A percentile compares a stretch with the other conserved stretches of the same genome.
phyloP scores from a whole-genome alignment of 2,797 vertebrate species.

The Diglossa cyanea region DNA sequence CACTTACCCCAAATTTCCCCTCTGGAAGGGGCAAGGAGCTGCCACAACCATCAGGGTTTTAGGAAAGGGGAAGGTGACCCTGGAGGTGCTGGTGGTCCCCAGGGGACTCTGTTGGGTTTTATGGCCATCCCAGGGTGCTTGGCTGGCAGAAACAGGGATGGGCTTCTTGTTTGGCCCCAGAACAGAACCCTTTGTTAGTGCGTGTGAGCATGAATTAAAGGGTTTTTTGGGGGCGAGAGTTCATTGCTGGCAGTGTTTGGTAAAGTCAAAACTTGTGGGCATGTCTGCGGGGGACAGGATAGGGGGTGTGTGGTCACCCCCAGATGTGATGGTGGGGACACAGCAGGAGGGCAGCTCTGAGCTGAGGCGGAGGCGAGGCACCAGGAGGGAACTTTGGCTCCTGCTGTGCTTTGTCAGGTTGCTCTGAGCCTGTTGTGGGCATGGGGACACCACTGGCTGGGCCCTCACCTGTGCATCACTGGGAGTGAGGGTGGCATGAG shows the following conservation, averaged over 20 bases:
- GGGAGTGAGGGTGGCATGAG: neutral
- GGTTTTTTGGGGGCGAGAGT: accelerated
- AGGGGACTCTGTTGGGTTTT: neutral
- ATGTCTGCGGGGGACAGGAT: neutral
- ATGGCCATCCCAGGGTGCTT: neutral
- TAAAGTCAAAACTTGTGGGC: neutral
- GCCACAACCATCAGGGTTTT: neutral
- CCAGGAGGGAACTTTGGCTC: neutral
- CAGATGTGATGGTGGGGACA: neutral
- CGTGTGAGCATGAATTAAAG: neutral
- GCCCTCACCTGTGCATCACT: neutral
- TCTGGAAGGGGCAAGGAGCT: neutral
- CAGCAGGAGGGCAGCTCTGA: neutral
- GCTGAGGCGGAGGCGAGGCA: accelerated
- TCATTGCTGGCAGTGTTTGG: neutral
- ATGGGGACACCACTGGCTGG: neutral
- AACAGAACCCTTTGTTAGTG: neutral
- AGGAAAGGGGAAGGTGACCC: neutral
- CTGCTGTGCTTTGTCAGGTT: neutral
- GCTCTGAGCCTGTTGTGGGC: neutral
- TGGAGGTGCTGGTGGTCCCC: neutral
- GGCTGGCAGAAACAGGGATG: neutral
- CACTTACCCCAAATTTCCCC: neutral
- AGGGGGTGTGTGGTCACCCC: accelerated
- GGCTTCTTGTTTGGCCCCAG: neutral